A percentile compares a stretch with the other conserved stretches of the same genome.
phyloP scores from a whole-genome alignment of 1,140 invertebrate genomes.

The Drosophila pandora region DNA sequence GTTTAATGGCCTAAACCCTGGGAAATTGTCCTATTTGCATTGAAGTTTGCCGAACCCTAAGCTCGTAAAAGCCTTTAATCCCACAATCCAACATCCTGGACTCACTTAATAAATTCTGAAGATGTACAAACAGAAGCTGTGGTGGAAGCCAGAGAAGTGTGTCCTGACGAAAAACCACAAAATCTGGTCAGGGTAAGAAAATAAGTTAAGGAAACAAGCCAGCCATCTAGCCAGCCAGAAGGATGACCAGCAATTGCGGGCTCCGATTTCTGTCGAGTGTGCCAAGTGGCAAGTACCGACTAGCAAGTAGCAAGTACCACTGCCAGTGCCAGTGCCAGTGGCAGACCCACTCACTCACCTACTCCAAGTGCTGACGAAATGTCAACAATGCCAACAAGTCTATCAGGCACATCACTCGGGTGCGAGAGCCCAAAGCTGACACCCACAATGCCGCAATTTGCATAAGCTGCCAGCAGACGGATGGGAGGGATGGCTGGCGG shows the following conservation, averaged over 20 bases:
- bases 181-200: constrained; percentile 24
- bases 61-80: neutral
- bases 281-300: constrained; percentile 43
- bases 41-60: neutral
- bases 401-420: constrained; percentile 58
- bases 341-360: constrained; percentile 53
- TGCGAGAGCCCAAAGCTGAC: constrained; percentile 53
- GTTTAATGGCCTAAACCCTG: neutral
- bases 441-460: constrained; percentile 78
- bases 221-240: neutral
- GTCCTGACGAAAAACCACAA: constrained; percentile 39
- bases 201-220: constrained; percentile 7
- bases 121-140: constrained; percentile 27
- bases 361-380: constrained; percentile 66
- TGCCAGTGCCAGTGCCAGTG: constrained; percentile 9
- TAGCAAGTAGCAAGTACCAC: constrained; percentile 16
- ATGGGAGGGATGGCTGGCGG: constrained; percentile 18
- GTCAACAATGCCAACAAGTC: constrained; percentile 79
- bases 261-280: constrained; percentile 36
- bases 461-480: constrained; percentile 73
- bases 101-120: constrained; percentile 5
- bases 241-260: constrained; percentile 42
- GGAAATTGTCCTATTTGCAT: neutral
- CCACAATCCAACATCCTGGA: constrained; percentile 20
- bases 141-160: constrained; percentile 41